These are phyloP conservation scores for Anarsia innoxiella DNA, from an alignment of 2,888 invertebrate genomes.

Conservation along the genomic window DNA sequence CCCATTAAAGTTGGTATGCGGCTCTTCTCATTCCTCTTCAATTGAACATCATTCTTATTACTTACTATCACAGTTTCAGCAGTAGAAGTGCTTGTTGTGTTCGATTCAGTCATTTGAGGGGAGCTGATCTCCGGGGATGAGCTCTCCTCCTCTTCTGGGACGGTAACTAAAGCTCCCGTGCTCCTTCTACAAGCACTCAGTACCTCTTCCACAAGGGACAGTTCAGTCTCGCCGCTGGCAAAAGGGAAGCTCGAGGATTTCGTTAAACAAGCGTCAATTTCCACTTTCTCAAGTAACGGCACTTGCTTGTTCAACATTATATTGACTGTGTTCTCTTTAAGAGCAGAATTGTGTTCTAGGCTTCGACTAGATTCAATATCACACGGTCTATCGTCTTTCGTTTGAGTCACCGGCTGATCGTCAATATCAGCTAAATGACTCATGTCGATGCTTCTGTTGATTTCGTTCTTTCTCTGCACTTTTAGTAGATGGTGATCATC, in stretches of 20 bases:
- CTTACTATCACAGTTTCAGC: conserved; percentile 82
- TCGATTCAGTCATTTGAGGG: conserved; percentile 78
- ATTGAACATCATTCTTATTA: conserved; percentile 63
- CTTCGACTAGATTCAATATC: conserved; percentile 55
- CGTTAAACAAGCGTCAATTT: conserved; percentile 40
- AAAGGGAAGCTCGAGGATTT: conserved; percentile 60
- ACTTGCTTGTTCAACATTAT: conserved; percentile 51
- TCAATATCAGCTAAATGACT: conserved; percentile 40
- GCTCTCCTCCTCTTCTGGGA: conserved; percentile 78
- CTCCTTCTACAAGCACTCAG: conserved; percentile 61
- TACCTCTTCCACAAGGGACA: conserved; percentile 64
- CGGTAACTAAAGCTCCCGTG: conserved; percentile 69
- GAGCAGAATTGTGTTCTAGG: conserved; percentile 46
- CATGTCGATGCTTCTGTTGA: conserved; percentile 56
- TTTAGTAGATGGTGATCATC: conserved; percentile 58
- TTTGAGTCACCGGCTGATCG: conserved; percentile 27
- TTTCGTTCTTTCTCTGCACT: conserved; percentile 67
- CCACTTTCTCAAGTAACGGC: conserved; percentile 31
- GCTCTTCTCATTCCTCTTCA: conserved; percentile 70
- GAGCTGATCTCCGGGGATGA: conserved; percentile 67
- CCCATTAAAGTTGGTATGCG: conserved; percentile 72
- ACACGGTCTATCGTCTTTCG: conserved; percentile 43
- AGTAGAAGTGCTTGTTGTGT: conserved; percentile 80
- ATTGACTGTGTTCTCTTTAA: conserved; percentile 62
- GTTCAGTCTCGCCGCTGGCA: conserved; percentile 46